Evolutionary conservation across 2,888 invertebrate species (phyloP).

Genomic region (Kuschelorhynchus macadamiae): DNA sequence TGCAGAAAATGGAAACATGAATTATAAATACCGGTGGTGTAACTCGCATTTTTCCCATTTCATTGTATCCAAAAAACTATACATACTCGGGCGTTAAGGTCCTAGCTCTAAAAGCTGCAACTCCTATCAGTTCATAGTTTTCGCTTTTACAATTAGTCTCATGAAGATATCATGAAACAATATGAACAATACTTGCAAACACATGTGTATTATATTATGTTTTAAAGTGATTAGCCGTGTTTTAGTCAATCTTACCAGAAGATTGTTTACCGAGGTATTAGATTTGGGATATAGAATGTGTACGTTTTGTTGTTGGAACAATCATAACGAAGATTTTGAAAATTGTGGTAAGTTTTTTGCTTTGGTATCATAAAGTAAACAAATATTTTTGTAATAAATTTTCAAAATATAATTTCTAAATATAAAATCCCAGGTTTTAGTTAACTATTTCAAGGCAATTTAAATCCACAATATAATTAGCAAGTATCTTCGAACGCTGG

Average conservation of each 20-base stretch:
- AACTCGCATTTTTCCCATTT: too few relatives aligned
- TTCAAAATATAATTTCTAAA: too few relatives aligned
- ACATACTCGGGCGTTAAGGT: conserved; percentile 24
- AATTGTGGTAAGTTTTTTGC: conserved; percentile 26
- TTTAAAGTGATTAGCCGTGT: conserved; percentile 63
- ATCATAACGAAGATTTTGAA: conserved; percentile 12
- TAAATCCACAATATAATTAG: too few relatives aligned
- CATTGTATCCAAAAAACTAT: conserved; percentile 11
- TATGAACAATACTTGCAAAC: conserved; percentile 43
- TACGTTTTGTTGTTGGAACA: conserved; percentile 57
- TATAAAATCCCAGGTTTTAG: too few relatives aligned
- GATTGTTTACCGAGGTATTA: conserved; percentile 59
- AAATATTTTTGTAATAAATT: too few relatives aligned
- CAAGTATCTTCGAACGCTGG: too few relatives aligned
- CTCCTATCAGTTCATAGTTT: conserved; percentile 33
- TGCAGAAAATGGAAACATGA: too few relatives aligned
- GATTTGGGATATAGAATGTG: conserved; percentile 62
- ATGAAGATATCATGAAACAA: conserved; percentile 27
- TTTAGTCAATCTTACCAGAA: conserved; percentile 61
- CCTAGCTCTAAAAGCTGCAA: conserved; percentile 34
- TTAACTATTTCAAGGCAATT: too few relatives aligned
- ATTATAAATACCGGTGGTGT: too few relatives aligned
- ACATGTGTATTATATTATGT: conserved; percentile 65
- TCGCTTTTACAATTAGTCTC: conserved; percentile 1
- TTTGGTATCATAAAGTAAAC: background rate